A percentile compares a stretch with the other conserved stretches of the same genome.
Evolutionary conservation across 2,888 invertebrate species (phyloP).

Genomic region (Polymixis flavicincta): DNA sequence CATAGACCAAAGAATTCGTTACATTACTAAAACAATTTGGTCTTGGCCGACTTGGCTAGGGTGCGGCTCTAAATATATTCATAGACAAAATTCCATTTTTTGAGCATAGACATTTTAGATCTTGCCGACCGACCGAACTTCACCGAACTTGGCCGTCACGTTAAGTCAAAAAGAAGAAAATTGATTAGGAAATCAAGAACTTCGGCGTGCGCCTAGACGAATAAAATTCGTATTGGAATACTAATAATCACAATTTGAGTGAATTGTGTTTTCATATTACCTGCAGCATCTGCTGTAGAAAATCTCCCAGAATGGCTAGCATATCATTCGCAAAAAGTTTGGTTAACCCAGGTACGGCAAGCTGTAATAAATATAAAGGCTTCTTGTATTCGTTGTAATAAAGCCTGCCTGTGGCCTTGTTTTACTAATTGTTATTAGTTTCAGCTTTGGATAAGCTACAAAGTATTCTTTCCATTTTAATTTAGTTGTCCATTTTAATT

Average conservation of each 20-base stretch:
- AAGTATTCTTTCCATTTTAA: background rate
- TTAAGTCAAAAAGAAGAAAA: slow-evolving; percentile 30
- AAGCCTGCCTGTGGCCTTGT: background rate
- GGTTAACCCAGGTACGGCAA: slow-evolving; percentile 86
- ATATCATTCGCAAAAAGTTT: slow-evolving; percentile 88
- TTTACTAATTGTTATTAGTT: background rate
- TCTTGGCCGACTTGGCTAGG: slow-evolving; percentile 23
- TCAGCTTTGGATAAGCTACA: background rate
- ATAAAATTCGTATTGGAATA: slow-evolving; percentile 21
- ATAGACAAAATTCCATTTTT: slow-evolving; percentile 11
- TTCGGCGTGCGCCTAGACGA: slow-evolving; percentile 30
- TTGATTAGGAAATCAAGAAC: slow-evolving; percentile 6
- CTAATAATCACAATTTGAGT: slow-evolving; percentile 9
- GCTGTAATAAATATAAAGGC: background rate
- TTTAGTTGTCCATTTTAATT: background rate
- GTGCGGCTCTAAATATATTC: slow-evolving; percentile 9
- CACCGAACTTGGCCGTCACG: slow-evolving; percentile 23
- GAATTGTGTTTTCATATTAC: slow-evolving; percentile 17
- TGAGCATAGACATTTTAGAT: background rate
- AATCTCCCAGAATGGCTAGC: slow-evolving; percentile 80
- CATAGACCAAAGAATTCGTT: background rate
- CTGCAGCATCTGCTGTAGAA: slow-evolving; percentile 70
- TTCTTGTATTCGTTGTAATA: background rate
- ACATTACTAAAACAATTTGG: slow-evolving; percentile 5
- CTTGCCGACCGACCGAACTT: slow-evolving; percentile 16